Conservation (phyloP, 2,113 vertebrate species). For the Myotis brandtii region DNA sequence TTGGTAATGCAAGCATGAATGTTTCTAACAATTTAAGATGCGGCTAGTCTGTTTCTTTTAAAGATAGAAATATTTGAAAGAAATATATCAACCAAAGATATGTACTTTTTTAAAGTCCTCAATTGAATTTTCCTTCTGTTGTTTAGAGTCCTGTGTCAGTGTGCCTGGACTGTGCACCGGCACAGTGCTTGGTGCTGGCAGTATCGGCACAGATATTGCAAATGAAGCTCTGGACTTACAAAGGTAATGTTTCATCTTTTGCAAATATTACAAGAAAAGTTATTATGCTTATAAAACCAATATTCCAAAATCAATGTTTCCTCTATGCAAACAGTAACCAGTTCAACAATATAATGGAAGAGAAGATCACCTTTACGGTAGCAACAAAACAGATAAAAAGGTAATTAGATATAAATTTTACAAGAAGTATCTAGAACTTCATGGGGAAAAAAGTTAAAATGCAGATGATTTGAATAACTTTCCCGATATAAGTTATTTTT, state of each 20-base stretch:
- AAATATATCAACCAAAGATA: not conserved
- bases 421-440: not conserved
- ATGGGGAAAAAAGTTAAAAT: not conserved
- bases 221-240: slow-evolving; percentile 93
- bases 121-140: not conserved
- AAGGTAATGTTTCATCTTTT: slow-evolving; percentile 85
- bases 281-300: not conserved
- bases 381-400: not conserved
- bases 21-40: not conserved
- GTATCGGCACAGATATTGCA: slow-evolving; percentile 93
- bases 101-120: not conserved
- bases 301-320: not conserved
- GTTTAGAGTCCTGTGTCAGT: slow-evolving; percentile 86
- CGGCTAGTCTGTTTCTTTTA: not conserved
- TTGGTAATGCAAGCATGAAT: not conserved
- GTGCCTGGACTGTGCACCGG: slow-evolving; percentile 89
- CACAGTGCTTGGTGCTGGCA: slow-evolving; percentile 92
- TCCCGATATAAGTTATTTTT: not conserved
- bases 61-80: not conserved
- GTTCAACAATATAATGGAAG: not conserved
- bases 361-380: not conserved
- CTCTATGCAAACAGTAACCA: not conserved
- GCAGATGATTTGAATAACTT: not conserved
- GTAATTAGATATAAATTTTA: not conserved
- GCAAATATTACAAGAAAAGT: not conserved